Evolutionary conservation across 2,797 vertebrate genomes (phyloP).

Genomic region (Pangasius mekongensis): DNA sequence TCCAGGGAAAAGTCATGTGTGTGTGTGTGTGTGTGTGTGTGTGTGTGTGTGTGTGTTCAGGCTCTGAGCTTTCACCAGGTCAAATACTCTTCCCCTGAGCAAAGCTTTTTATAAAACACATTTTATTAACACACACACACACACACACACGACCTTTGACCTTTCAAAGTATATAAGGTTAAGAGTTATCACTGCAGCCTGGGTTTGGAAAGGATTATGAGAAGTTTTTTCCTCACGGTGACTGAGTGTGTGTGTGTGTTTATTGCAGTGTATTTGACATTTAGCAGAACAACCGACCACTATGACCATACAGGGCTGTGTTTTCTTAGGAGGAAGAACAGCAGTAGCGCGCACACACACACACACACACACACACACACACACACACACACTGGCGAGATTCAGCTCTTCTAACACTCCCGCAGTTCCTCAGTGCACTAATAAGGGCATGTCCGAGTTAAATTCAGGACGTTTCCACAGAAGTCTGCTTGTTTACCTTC

Average conservation of each 20-base stretch:
- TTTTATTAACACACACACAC: background rate
- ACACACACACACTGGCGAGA: background rate
- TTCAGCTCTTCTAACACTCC: background rate
- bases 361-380: constrained; percentile 18
- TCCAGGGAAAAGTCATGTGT: background rate
- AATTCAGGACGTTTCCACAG: constrained; percentile 13
- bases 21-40: too few relatives aligned
- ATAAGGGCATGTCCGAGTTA: constrained; percentile 22
- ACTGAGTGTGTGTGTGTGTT: constrained; percentile 59
- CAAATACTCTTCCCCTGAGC: constrained; percentile 12
- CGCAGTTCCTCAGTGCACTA: constrained; percentile 1
- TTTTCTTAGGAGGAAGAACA: constrained; percentile 33
- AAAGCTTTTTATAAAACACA: constrained; percentile 34
- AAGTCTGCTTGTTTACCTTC: background rate
- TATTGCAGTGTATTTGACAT: constrained; percentile 68
- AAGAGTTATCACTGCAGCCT: background rate
- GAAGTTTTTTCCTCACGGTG: background rate
- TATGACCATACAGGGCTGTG: constrained; percentile 78
- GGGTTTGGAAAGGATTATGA: constrained; percentile 17
- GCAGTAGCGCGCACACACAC: constrained; percentile 14
- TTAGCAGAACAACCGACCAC: constrained; percentile 63
- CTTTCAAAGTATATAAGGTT: background rate
- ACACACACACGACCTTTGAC: background rate
- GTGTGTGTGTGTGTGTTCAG: background rate
- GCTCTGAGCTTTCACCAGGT: constrained; percentile 15